phyloP scores from a whole-genome alignment of 2,888 invertebrate species.

The Neuroscelio doddi region DNA sequence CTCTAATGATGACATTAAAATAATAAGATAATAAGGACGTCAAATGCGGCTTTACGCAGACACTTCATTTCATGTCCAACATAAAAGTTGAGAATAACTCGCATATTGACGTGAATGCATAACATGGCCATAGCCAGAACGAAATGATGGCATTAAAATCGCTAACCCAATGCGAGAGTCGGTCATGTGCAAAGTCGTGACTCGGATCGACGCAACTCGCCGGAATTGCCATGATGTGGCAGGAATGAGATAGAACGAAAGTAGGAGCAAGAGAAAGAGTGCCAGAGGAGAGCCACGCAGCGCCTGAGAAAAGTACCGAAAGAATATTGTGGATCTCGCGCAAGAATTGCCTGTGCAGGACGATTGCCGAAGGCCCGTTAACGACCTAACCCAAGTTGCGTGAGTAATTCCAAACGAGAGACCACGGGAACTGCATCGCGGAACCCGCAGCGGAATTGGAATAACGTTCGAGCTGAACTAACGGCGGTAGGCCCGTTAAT shows the following conservation, averaged over 20 bases:
- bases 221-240: constrained; percentile 22
- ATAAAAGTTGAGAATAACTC: too few relatives aligned
- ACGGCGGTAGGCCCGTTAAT: constrained; percentile 31
- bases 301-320: constrained; percentile 24
- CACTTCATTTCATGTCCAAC: too few relatives aligned
- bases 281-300: constrained; percentile 25
- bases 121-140: constrained; percentile 35
- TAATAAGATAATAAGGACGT: too few relatives aligned
- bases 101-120: constrained; percentile 32
- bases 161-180: constrained; percentile 30
- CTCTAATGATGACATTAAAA: too few relatives aligned
- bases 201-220: constrained; percentile 35
- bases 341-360: constrained; percentile 2
- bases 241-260: constrained; percentile 10
- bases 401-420: constrained; percentile 29
- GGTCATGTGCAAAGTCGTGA: constrained; percentile 42
- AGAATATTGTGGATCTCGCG: constrained; percentile 20
- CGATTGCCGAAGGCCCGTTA: constrained; percentile 29
- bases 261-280: constrained; percentile 11
- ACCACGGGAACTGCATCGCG: constrained; percentile 19
- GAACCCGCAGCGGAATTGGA: constrained; percentile 20
- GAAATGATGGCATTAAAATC: constrained; percentile 29
- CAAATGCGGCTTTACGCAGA: too few relatives aligned
- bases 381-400: constrained; percentile 32
- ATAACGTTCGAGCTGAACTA: constrained; percentile 16